Evolutionary conservation across 2,888 invertebrate genomes (phyloP), one percentile per base, ranked within the genome.

Genomic region (Apodemia mormo): DNA sequence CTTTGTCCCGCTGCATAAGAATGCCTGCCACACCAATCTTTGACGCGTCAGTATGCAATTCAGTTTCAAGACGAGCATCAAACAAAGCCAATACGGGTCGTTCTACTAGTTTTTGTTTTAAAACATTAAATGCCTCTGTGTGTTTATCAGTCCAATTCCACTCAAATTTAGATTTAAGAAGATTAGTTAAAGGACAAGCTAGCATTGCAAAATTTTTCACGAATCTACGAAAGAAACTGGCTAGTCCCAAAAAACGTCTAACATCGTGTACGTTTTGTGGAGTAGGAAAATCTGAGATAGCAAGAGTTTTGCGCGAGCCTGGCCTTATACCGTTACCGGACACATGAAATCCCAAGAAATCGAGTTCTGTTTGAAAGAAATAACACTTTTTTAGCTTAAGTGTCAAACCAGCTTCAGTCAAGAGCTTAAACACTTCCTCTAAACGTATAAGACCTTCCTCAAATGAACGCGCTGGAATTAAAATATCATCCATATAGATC

Each of bases 221-320:
- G 66, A 80, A 81, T 67, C 77, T 75, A 70, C 52, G 14, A 45
- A 73, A 74, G 37, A 70, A 76, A 12, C 74, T 70, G 0, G 73
- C 66, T 0, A 76, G 56, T 1, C 82, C 81, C 1, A 82, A 30
- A n/a, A 85, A 84, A 64, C 80, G 79, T 29, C 81, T 71, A 1
- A 82, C 58, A 22, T 75, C 70, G 54, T 78, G 76, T 0, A 76
- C 68, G 65, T 79, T 75, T 56, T 9, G 64, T 0, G 77, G 81
- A 5, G 30, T 71, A 2, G 77, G 76, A 69, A 81, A 79, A 29
- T 72, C 65, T 0, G 69, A 22, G 1, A 80, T 73, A 7, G 78
- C 75, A 1, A 72, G 49, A n/a, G 72, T 74, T 65, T 81, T 37
- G 14, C n/a, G n/a, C n/a, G n/a, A n/a, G n/a, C n/a, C n/a, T n/a